These are phyloP conservation scores for Mystacornis crossleyi DNA, from an alignment of 2,113 vertebrate species.

Conservation along the genomic window DNA sequence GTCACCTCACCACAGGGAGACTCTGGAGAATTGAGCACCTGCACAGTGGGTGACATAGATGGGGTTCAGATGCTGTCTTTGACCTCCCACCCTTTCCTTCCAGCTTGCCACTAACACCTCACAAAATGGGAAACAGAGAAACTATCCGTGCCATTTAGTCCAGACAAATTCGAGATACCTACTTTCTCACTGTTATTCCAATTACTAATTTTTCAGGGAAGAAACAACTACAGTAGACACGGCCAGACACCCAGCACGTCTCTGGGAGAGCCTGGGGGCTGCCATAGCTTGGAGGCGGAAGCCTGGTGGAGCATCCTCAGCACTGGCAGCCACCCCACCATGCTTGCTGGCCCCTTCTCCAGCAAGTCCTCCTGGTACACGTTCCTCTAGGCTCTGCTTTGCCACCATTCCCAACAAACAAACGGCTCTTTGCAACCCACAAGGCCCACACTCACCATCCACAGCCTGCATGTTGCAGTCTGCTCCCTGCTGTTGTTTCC, in stretches of 20 bases:
- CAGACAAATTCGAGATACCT: not conserved
- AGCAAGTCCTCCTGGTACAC: not conserved
- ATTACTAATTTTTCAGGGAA: not conserved
- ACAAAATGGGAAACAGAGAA: not conserved
- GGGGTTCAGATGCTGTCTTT: not conserved
- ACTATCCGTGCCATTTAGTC: not conserved
- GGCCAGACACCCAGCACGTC: fast-evolving
- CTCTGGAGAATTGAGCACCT: not conserved
- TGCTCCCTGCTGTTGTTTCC: not conserved
- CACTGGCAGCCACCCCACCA: fast-evolving
- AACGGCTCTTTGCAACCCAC: fast-evolving
- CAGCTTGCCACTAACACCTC: not conserved
- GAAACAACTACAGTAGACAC: not conserved
- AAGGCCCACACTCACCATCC: not conserved
- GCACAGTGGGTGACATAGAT: not conserved
- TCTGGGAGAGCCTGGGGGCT: not conserved
- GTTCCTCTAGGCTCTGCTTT: fast-evolving
- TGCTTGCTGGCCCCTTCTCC: fast-evolving
- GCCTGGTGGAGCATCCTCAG: not conserved
- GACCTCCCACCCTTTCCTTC: not conserved
- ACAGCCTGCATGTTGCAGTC: fast-evolving
- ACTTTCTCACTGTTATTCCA: not conserved
- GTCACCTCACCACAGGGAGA: not conserved
- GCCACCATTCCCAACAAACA: not conserved
- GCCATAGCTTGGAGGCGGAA: not conserved